These are phyloP conservation scores for Theristicus caerulescens DNA, from an alignment of 2,113 vertebrate species.

Conservation along the genomic window DNA sequence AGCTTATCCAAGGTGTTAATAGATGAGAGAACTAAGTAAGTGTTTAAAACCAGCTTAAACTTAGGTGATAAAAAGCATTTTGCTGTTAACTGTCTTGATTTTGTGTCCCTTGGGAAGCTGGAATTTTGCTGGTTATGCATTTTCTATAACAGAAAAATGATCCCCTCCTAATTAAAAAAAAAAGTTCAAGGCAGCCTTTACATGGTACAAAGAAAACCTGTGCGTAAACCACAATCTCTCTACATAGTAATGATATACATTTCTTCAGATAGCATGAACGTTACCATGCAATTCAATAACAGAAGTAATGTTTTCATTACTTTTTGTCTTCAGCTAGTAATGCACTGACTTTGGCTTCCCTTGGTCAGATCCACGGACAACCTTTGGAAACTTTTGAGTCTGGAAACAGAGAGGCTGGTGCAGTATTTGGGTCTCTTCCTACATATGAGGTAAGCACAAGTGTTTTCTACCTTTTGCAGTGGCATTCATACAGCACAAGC, in stretches of 20 bases:
- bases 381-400: constrained; percentile 43
- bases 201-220: background rate
- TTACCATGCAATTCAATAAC: background rate
- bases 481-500: background rate
- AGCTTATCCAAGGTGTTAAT: background rate
- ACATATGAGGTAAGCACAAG: constrained; percentile 67
- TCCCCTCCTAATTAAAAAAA: background rate
- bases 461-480: background rate
- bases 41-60: background rate
- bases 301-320: background rate
- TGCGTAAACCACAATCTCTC: background rate
- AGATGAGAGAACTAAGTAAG: background rate
- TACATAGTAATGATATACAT: background rate
- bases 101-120: background rate
- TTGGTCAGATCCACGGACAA: constrained; percentile 37
- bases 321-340: background rate
- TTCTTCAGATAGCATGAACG: background rate
- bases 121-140: background rate
- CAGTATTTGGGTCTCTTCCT: constrained; percentile 68
- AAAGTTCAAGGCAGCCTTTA: background rate
- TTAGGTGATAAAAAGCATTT: background rate
- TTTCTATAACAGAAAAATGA: background rate
- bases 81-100: background rate
- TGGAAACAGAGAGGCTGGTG: constrained; percentile 58
- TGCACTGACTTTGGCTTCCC: constrained; percentile 3